Evolutionary conservation across 2,888 invertebrate genomes (phyloP), one percentile per base, ranked within the genome.

Genomic region (Cephus sareptanus): DNA sequence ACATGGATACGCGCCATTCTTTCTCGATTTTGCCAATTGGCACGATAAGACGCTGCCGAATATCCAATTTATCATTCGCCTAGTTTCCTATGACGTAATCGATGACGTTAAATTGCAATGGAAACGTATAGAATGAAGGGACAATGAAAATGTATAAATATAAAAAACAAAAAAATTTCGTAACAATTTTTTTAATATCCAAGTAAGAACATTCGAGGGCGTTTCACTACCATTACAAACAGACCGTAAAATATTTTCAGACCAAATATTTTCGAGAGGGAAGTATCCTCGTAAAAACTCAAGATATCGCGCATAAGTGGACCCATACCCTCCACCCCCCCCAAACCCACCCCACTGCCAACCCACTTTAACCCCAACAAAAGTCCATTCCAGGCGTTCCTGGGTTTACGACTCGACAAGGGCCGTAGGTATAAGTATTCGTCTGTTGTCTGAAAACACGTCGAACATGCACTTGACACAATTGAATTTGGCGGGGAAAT

Each of bases 271-370:
- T 79, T 80, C 75, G 76, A 77, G 78, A 76, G 75, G 70, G 79
- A 80, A 79, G 78, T 82, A 79, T 78, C 79, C 73, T 82, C 81
- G 79, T 81, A 82, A 82, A 82, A 82, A 79, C 73, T 79, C 69
- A 35, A 79, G 79, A 80, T 81, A 82, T 81, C 78, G 78, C 79
- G 77, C 77, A 82, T 83, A 83, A 83, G 82, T 83, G 82, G 81
- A 80, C 76, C 77, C 76, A 77, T 79, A 69, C 70, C 40, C 68
- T 56, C 31, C 6, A 15, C 37, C 13, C 15, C 13, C 35, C n/a
- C 70, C 2, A 31, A 33, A 12, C 68, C 35, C 75, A 23, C 56
- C 74, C 34, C 71, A 34, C 69, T 33, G 56, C n/a, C 76, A 71
- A 33, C 77, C 56, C 56, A 56, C 56, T 56, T 56, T 56, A 56